Percentiles rank a stretch among this genome's conserved stretches.
Evolutionary conservation across 2,113 vertebrate genomes (phyloP).

Genomic region (Menidia beryllina): DNA sequence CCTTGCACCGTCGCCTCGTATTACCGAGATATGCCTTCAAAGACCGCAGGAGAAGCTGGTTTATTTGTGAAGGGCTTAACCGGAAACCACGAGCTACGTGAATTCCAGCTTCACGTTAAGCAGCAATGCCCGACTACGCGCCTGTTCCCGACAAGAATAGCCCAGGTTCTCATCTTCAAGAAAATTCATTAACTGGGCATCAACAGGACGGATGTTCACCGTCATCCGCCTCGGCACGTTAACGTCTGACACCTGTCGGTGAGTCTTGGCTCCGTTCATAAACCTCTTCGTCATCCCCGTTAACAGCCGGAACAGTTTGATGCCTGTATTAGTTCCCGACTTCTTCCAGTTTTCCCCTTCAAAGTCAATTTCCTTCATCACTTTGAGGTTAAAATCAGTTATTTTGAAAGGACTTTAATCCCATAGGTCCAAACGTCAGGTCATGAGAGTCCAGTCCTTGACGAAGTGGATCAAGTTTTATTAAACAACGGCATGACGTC

Average conservation of each 20-base stretch:
- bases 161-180: constrained; percentile 14
- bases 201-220: constrained; percentile 57
- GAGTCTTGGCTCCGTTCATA: constrained; percentile 43
- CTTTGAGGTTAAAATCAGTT: background rate
- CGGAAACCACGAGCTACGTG: constrained; percentile 19
- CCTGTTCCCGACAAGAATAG: constrained; percentile 18
- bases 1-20: fast-evolving
- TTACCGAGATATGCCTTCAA: background rate
- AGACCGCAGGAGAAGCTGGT: background rate
- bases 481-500: constrained; percentile 45
- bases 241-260: constrained; percentile 59
- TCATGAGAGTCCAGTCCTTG: constrained; percentile 9
- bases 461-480: constrained; percentile 3
- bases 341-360: background rate
- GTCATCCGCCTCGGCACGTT: constrained; percentile 14
- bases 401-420: background rate
- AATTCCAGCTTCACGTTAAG: background rate
- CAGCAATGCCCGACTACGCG: constrained; percentile 49
- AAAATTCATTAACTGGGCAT: background rate
- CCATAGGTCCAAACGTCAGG: background rate
- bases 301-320: background rate
- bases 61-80: constrained; percentile 38
- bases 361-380: background rate
- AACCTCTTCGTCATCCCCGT: background rate
- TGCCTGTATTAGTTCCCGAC: background rate